phyloP scores from a whole-genome alignment of 2,113 vertebrate species.

The Peromyscus leucopus region DNA sequence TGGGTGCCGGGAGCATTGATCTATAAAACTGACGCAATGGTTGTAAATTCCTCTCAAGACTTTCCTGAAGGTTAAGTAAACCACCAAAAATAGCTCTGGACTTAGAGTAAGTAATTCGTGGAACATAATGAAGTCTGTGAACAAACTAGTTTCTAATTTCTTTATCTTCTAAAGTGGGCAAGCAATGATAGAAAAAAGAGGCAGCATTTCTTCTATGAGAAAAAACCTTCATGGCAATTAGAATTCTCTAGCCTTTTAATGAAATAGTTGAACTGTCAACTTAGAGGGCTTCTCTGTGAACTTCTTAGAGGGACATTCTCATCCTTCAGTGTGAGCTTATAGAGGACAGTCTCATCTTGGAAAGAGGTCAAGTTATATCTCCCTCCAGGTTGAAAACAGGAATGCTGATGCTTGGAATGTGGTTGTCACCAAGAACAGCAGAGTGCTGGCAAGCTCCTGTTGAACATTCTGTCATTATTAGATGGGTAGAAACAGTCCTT shows the following conservation, averaged over 20 bases:
- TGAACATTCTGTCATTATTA: neutral
- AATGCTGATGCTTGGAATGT: neutral
- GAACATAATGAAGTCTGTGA: neutral
- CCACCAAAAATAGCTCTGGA: neutral
- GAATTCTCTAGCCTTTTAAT: neutral
- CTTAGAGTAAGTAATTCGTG: neutral
- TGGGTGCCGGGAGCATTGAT: neutral
- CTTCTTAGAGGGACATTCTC: neutral
- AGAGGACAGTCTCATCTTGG: neutral
- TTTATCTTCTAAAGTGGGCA: neutral
- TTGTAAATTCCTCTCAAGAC: neutral
- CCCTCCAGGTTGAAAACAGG: neutral
- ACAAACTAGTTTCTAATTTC: too few relatives aligned
- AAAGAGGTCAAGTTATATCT: neutral
- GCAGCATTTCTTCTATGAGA: neutral
- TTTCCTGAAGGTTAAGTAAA: neutral
- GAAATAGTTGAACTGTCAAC: neutral
- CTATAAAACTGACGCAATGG: neutral
- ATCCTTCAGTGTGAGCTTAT: neutral
- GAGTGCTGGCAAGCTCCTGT: neutral
- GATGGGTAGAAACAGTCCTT: too few relatives aligned
- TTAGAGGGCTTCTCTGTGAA: neutral
- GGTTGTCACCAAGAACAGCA: neutral
- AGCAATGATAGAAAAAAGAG: neutral
- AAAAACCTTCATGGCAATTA: neutral